A percentile compares a stretch with the other conserved stretches of the same genome.
These are phyloP conservation scores for Nannospalax galili DNA, from an alignment of 2,113 vertebrate species.

Conservation along the genomic window DNA sequence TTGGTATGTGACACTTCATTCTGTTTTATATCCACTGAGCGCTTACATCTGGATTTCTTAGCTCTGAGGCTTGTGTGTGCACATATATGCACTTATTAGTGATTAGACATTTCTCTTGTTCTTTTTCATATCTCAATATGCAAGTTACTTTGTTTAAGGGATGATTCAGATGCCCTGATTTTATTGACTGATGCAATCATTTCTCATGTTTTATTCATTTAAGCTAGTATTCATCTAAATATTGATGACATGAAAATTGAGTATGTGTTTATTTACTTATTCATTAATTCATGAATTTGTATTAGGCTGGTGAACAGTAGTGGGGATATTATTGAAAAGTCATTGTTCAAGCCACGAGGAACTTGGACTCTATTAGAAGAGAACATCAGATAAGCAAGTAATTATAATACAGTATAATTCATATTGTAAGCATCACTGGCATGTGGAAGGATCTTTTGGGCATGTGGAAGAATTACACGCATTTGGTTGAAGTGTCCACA, in stretches of 20 bases:
- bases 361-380: neutral
- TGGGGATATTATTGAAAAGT: constrained; percentile 20
- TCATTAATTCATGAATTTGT: constrained; percentile 45
- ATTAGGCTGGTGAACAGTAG: neutral
- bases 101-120: neutral
- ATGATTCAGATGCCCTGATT: neutral
- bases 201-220: constrained; percentile 54
- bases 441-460: neutral
- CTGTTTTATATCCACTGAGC: neutral
- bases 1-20: neutral
- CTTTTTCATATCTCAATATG: neutral
- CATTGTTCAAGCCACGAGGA: neutral
- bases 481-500: neutral
- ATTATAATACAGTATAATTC: neutral
- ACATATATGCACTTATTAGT: no score
- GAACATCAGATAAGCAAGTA: neutral
- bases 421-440: neutral
- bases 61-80: neutral
- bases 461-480: neutral
- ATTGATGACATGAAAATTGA: constrained; percentile 34
- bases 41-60: neutral
- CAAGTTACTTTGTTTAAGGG: constrained; percentile 24
- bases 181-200: constrained; percentile 15
- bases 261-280: constrained; percentile 4
- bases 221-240: constrained; percentile 6